Conservation (phyloP, 2,797 vertebrate species). For the Cynodonichthys magdalenae region DNA sequence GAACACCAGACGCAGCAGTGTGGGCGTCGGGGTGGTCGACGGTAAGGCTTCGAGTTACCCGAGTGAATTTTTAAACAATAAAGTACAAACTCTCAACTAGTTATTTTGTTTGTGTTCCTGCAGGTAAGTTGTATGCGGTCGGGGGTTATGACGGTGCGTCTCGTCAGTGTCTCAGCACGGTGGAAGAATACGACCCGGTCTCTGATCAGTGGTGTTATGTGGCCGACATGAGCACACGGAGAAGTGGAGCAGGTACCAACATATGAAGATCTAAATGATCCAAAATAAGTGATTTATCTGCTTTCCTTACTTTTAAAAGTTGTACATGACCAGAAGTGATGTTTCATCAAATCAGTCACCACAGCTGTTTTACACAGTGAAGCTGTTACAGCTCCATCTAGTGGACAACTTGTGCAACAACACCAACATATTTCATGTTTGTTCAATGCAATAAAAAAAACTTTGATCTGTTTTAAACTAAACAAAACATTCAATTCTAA, state of each 20-base stretch:
- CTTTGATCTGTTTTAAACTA: background rate
- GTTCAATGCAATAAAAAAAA: background rate
- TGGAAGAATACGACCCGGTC: slow-evolving; percentile 92
- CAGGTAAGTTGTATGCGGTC: slow-evolving; percentile 94
- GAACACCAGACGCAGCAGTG: slow-evolving; percentile 97
- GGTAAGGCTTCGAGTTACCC: slow-evolving; percentile 75
- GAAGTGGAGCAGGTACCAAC: slow-evolving; percentile 92
- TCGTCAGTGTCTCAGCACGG: slow-evolving; percentile 95
- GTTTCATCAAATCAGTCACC: too few relatives aligned
- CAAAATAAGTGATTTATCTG: too few relatives aligned
- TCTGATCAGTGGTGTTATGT: slow-evolving; percentile 92
- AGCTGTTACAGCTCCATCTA: slow-evolving; percentile 9
- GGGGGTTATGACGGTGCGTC: slow-evolving; percentile 95
- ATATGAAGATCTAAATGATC: background rate
- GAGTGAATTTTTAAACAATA: too few relatives aligned
- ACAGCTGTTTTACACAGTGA: too few relatives aligned
- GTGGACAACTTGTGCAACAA: slow-evolving; percentile 3
- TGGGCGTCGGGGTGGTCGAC: slow-evolving; percentile 94
- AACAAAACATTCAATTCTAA: too few relatives aligned
- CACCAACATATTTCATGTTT: rapidly evolving
- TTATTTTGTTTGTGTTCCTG: slow-evolving; percentile 8
- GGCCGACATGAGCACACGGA: slow-evolving; percentile 95
- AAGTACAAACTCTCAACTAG: background rate
- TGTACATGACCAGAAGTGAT: too few relatives aligned
- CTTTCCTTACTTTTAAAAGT: too few relatives aligned